Evolutionary conservation across 2,113 vertebrate genomes (phyloP), one percentile per base, ranked within the genome.

Genomic region (Petroica traversi): DNA sequence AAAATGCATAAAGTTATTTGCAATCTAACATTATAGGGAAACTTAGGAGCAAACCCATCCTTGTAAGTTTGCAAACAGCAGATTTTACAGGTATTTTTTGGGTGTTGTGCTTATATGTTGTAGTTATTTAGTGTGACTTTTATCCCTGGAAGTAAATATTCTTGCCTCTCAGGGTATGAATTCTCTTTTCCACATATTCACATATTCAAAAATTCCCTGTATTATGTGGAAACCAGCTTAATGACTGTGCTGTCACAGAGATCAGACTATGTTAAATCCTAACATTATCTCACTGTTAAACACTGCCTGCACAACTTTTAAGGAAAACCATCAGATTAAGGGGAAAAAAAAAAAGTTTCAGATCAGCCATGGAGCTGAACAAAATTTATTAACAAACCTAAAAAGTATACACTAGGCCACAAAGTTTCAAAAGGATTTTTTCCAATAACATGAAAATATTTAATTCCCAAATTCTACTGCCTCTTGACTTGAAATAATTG

Each of bases 21-120:
- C 25, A 62, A 12, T 59, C 8, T 43, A 48, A 1, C 4, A 2
- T 7, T 76, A 51, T 10, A 43, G 33, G 11, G 73, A 87, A 88
- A 73, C 45, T 43, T 40, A 59, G 6, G 3, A 68, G 6, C 8
- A 63, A 68, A 55, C 8, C 25, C 3, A 1, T 41, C 58, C 7
- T 16, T 68, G 2, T 13, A 51, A 68, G 17, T 88, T 52, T 57
- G 11, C 66, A 86, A 71, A 29, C 8, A 28, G 1, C 5, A n/a
- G 19, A 31, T 7, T 46, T 61, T 25, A n/a, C 4, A 31, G 11
- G 3, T 6, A 8, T 29, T 73, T 41, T 8, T 46, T 43, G 23
- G 4, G 5, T 49, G 40, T 3, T 3, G 3, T 4, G 1, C 18
- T 46, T 59, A 23, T 12, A 23, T 14, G 12, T 14, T 43, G 12